Conservation (phyloP, 2,113 vertebrate species). For the Trichechus manatus region DNA sequence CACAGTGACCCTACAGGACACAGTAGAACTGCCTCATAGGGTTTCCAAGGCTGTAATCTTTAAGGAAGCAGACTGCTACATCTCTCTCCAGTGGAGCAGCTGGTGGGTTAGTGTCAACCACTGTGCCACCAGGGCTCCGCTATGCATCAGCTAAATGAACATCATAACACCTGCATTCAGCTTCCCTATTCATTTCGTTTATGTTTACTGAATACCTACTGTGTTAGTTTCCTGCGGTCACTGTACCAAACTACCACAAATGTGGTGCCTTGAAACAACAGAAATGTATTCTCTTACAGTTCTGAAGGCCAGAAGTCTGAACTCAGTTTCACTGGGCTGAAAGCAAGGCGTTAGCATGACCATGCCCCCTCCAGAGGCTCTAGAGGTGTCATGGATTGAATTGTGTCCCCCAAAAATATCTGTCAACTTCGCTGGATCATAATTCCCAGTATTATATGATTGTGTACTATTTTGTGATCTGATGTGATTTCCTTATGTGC, state of each 20-base stretch:
- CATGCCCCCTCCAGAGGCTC: not conserved
- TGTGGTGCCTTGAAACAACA: not conserved
- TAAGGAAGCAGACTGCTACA: not conserved
- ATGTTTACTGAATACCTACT: not conserved
- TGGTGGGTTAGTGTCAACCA: not conserved
- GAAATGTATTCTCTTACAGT: not conserved
- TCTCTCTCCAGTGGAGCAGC: not conserved
- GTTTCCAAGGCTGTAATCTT: not conserved
- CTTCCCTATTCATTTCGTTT: not conserved
- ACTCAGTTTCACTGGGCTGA: not conserved
- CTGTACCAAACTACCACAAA: not conserved
- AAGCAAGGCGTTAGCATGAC: not conserved
- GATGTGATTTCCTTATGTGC: too few species aligned
- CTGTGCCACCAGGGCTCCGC: not conserved
- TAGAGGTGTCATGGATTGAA: too few species aligned
- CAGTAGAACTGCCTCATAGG: not conserved
- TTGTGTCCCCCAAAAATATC: too few species aligned
- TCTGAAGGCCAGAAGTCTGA: not conserved
- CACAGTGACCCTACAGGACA: not conserved
- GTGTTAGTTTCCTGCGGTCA: not conserved
- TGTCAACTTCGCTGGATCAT: too few species aligned
- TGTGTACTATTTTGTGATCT: too few species aligned
- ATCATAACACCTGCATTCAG: not conserved
- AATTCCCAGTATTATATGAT: too few species aligned
- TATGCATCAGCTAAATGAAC: not conserved